These are phyloP conservation scores for Calephelis perditalis DNA, from an alignment of 2,888 invertebrate genomes.

Conservation along the genomic window DNA sequence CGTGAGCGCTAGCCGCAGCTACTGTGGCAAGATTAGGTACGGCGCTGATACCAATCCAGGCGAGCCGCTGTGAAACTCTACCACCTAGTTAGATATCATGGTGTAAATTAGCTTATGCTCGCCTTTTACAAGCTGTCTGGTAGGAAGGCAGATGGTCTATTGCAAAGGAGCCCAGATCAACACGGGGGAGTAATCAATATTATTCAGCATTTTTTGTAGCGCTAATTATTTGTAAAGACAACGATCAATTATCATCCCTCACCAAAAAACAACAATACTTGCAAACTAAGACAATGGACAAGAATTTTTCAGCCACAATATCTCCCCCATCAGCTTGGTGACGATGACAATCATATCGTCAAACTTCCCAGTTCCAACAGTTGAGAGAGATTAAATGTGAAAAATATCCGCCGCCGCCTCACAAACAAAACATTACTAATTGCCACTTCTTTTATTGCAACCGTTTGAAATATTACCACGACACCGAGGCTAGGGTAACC, in stretches of 20 bases:
- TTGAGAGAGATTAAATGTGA: constrained; percentile 36
- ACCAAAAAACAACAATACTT: constrained; percentile 7
- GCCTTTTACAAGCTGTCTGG: too few species aligned
- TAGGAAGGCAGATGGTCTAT: too few species aligned
- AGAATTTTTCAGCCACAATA: constrained; percentile 7
- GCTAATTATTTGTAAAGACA: background rate
- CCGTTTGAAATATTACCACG: constrained; percentile 34
- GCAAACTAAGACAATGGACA: constrained; percentile 10
- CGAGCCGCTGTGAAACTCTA: too few species aligned
- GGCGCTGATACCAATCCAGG: too few species aligned
- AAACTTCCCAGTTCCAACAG: constrained; percentile 10
- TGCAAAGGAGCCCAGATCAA: too few species aligned
- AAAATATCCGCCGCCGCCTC: constrained; percentile 32
- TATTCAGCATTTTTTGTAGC: too few species aligned
- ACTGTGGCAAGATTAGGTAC: too few species aligned
- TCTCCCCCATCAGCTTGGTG: constrained; percentile 16
- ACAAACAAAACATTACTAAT: constrained; percentile 41
- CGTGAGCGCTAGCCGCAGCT: too few species aligned
- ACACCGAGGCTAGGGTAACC: constrained; percentile 21
- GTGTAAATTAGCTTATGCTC: too few species aligned
- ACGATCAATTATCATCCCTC: background rate
- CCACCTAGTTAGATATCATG: too few species aligned
- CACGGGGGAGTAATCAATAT: too few species aligned
- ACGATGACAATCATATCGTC: constrained; percentile 17
- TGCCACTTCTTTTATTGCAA: constrained; percentile 40